Evolutionary conservation across 1,140 invertebrate genomes (phyloP), one percentile per base, ranked within the genome.

Genomic region (Drosophila setifemur): DNA sequence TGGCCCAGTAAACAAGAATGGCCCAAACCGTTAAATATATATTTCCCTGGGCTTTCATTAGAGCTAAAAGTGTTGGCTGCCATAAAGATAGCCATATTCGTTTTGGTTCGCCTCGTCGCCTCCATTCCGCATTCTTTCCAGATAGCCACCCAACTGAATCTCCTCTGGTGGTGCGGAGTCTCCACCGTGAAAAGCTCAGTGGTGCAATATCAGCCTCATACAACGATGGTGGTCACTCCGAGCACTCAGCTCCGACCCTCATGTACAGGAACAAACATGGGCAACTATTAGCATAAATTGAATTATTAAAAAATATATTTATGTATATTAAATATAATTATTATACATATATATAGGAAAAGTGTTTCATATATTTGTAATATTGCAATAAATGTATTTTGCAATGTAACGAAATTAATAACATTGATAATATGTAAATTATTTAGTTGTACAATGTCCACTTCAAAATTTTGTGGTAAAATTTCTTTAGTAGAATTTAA

Each of bases 61-160:
- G 37, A 19, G 23, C 35, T 14, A 37, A 37, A 53, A 53, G 23
- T 49, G 47, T 26, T 57, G 19, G 29, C 11, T 7, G 31, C 9
- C 28, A 12, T 49, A 12, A 12, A 35, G 45, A 57, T 25, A 35
- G 53, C 54, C 54, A 57, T 35, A 23, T 57, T 57, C n/a, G 54
- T 54, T 37, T 54, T 52, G 29, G 54, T 52, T 53, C 47, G 47
- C 31, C 47, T 53, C 47, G 14, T 57, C 21, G 29, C 45, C 48
- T 35, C 23, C 29, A 57, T 57, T 35, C n/a, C 54, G 21, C n/a
- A 57, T 37, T 53, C 48, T 47, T 53, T 14, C n/a, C 29, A 35
- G 48, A 57, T 57, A 57, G 54, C 31, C 54, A 57, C 47, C 47
- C 47, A 57, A 57, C 54, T 57, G 54, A 19, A 57, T 57, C 54